Evolutionary conservation across 2,113 vertebrate species (phyloP).

Genomic region (Istiophorus platypterus): DNA sequence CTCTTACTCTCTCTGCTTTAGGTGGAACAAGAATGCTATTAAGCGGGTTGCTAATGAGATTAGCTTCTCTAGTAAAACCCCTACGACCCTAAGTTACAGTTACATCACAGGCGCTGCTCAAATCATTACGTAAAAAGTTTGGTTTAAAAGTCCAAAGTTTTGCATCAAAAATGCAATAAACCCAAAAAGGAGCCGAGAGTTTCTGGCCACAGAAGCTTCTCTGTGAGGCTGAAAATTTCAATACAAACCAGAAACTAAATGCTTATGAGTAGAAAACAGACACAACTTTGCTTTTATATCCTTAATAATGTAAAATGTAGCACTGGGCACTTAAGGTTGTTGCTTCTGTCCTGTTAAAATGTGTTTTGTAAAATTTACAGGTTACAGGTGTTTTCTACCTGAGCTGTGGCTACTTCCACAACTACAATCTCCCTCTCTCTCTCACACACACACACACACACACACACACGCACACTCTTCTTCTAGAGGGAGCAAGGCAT

Average conservation of each 20-base stretch:
- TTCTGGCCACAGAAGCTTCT: neutral
- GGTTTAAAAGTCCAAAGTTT: conserved; percentile 22
- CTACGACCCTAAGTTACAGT: conserved; percentile 8
- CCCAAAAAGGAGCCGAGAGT: neutral
- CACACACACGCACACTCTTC: no score
- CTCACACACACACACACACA: no score
- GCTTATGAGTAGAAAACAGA: neutral
- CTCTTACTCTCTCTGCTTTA: neutral
- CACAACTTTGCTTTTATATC: no score
- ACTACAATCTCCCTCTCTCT: no score
- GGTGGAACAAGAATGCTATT: conserved; percentile 34
- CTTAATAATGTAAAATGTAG: no score
- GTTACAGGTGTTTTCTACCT: neutral
- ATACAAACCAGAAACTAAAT: neutral
- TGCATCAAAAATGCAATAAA: neutral
- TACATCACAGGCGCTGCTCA: conserved; percentile 25
- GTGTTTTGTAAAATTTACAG: no score
- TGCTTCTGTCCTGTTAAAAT: neutral
- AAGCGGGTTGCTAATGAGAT: conserved; percentile 58
- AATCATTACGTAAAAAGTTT: neutral
- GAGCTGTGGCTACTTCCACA: no score
- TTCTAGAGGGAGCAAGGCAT: no score
- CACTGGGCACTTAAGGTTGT: neutral
- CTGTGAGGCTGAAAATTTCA: no score
- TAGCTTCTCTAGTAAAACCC: conserved; percentile 55